Percentiles rank a stretch among this genome's conserved stretches.
phyloP scores from a whole-genome alignment of 2,888 invertebrate genomes.

The Aleiodes alternator region DNA sequence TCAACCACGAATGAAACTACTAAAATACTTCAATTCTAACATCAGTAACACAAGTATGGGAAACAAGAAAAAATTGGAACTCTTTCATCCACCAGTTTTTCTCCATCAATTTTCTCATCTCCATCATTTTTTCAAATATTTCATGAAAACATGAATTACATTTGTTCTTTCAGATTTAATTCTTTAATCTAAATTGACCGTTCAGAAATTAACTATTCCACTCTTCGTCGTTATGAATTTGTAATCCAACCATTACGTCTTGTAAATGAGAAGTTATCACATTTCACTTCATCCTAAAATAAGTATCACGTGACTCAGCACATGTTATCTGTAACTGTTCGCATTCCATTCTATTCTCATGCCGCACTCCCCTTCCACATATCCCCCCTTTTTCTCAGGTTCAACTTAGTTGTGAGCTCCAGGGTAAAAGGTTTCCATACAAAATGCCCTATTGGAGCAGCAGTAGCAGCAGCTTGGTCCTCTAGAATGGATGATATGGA shows the following conservation, averaged over 20 bases:
- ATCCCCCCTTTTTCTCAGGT: no score
- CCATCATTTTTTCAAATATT: no score
- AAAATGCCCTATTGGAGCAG: background rate
- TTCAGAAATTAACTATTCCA: no score
- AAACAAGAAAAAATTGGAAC: no score
- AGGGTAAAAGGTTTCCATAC: constrained; percentile 1
- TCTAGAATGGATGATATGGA: constrained; percentile 39
- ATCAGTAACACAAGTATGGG: no score
- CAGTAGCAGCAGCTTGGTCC: constrained; percentile 38
- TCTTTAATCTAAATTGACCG: no score
- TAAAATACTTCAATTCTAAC: no score
- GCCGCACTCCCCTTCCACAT: background rate
- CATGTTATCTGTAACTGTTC: constrained; percentile 26
- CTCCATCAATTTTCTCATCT: no score
- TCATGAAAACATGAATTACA: no score
- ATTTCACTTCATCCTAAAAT: background rate
- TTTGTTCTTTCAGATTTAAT: no score
- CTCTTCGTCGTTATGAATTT: background rate
- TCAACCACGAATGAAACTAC: no score
- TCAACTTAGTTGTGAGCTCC: background rate
- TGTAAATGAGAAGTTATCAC: background rate
- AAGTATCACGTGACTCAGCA: background rate
- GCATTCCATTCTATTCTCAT: constrained; percentile 21
- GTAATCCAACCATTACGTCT: background rate
- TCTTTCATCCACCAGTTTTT: no score